Evolutionary conservation across 1,140 invertebrate genomes (phyloP), one percentile per base, ranked within the genome.

Genomic region (Apis mellifera): DNA sequence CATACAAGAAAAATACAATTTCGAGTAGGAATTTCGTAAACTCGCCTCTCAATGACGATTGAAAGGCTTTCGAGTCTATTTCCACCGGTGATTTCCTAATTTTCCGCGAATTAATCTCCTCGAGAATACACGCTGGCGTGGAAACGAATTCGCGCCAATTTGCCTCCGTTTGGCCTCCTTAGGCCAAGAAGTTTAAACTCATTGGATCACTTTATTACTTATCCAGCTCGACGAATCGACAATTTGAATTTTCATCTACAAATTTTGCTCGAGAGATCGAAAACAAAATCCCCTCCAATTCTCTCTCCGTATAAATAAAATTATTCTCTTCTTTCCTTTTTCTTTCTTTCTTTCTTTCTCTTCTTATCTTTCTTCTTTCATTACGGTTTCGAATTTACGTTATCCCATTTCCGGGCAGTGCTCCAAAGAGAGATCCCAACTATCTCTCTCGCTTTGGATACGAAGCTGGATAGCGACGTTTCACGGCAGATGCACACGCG

Each of bases 401-500:
- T 73, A 59, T 57, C 19, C 71, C 26, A 19, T 73, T 57, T 65
- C 26, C 15, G 21, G 48, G 17, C 7, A n/a, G n/a, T n/a, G n/a
- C n/a, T n/a, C n/a, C n/a, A 48, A 57, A 5, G 15, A 42, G 9
- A 52, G 62, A 75, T 48, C n/a, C 59, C 23, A 68, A 52, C 60
- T 57, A 32, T 57, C 42, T 23, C 42, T 23, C 19, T 19, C 32
- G 32, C 48, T 52, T 79, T 57, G 42, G n/a, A 15, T 19, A 81
- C 78, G 75, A 75, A 81, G 71, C n/a, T n/a, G 68, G 78, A 65
- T 70, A 54, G 11, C 50, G 78, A 81, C 71, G 52, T 60, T 81
- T 81, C 71, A 81, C 62, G 54, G 72, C 42, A 59, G 71, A 59
- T 23, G 54, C 71, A 32, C 78, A 50, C 59, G 69, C 48, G 66